These are phyloP conservation scores for Calliopum simillimum DNA, from an alignment of 2,888 invertebrate species.

Conservation along the genomic window DNA sequence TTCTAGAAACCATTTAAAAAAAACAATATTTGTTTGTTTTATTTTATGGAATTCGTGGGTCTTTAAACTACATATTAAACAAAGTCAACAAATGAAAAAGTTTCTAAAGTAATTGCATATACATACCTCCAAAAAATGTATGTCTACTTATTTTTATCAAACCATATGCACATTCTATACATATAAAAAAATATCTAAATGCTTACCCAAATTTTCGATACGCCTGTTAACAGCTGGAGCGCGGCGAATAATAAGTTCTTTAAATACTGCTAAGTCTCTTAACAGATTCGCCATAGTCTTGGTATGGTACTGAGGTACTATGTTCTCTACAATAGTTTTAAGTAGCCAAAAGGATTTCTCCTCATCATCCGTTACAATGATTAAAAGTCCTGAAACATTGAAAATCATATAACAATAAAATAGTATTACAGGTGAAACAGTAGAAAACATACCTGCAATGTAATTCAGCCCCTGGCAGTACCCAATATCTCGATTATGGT, in stretches of 20 bases:
- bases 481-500: slow-evolving; percentile 87
- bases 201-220: slow-evolving; percentile 78
- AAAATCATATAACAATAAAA: neutral
- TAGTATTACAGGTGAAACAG: neutral
- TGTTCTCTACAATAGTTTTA: slow-evolving; percentile 87
- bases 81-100: too few relatives aligned
- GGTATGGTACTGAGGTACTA: slow-evolving; percentile 90
- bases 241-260: slow-evolving; percentile 85
- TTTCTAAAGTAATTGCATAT: too few relatives aligned
- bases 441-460: slow-evolving; percentile 75
- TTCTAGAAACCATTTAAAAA: too few relatives aligned
- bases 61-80: too few relatives aligned
- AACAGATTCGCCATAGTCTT: slow-evolving; percentile 90
- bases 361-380: slow-evolving; percentile 89
- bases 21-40: too few relatives aligned
- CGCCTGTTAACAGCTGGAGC: slow-evolving; percentile 85
- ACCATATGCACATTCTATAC: too few relatives aligned
- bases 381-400: slow-evolving; percentile 73
- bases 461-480: slow-evolving; percentile 97
- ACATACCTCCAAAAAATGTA: too few relatives aligned
- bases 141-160: too few relatives aligned
- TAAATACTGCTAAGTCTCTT: slow-evolving; percentile 89
- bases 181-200: neutral
- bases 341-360: slow-evolving; percentile 94
- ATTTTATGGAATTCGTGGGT: too few relatives aligned